These are phyloP conservation scores for Grammomys dolichurus DNA, from an alignment of 2,113 vertebrate genomes.

Conservation along the genomic window DNA sequence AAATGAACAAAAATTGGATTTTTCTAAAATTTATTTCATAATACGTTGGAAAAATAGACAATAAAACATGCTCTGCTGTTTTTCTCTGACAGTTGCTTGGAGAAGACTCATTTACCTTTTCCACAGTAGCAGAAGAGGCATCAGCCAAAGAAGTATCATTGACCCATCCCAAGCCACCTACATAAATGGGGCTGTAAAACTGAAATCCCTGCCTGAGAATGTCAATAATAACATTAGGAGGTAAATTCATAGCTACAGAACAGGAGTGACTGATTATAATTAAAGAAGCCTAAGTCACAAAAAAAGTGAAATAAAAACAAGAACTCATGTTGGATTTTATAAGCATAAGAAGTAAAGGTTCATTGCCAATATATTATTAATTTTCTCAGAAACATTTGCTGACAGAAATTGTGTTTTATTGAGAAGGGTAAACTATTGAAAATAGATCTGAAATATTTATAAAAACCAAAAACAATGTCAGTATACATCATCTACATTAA, in stretches of 20 bases:
- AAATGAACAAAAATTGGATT: slow-evolving; percentile 72
- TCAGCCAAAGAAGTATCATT: neutral
- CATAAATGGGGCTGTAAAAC: neutral
- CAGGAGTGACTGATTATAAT: neutral
- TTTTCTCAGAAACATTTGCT: neutral
- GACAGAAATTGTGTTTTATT: neutral
- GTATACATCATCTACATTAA: neutral
- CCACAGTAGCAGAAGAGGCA: neutral
- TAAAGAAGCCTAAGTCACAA: slow-evolving; percentile 12
- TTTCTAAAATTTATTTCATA: slow-evolving; percentile 49
- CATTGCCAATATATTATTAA: neutral
- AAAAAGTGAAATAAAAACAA: slow-evolving; percentile 16
- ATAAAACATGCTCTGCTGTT: slow-evolving; percentile 5
- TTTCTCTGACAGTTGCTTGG: slow-evolving; percentile 28
- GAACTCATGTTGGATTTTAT: neutral
- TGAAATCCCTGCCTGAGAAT: neutral
- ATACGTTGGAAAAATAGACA: slow-evolving; percentile 57
- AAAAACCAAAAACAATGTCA: neutral
- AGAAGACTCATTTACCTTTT: slow-evolving; percentile 19
- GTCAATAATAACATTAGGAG: neutral
- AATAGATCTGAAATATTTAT: neutral
- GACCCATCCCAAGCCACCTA: neutral
- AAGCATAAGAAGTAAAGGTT: neutral
- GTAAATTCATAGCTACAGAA: neutral
- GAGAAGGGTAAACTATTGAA: neutral